A percentile compares a stretch with the other conserved stretches of the same genome.
Evolutionary conservation across 2,797 vertebrate species (phyloP).

Genomic region (Melanotaenia parkinsoni): DNA sequence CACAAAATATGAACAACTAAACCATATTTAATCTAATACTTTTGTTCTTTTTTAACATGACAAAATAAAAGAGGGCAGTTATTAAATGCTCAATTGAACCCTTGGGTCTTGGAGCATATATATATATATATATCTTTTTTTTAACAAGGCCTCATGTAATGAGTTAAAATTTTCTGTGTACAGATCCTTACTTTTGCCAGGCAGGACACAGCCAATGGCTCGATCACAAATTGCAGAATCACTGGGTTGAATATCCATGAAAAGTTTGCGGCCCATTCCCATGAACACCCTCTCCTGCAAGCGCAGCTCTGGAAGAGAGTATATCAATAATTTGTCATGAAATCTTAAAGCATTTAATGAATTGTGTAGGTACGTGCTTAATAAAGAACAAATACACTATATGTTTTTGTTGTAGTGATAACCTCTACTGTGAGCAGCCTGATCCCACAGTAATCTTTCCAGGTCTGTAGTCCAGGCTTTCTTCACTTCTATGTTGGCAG

Average conservation of each 20-base stretch:
- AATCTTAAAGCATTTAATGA: background rate
- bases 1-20: background rate
- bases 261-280: conserved; percentile 85
- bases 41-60: background rate
- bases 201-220: conserved; percentile 70
- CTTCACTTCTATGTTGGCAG: conserved; percentile 80
- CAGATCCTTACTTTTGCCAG: conserved; percentile 76
- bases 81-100: background rate
- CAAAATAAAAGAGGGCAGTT: background rate
- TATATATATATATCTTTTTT: background rate
- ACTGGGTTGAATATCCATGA: conserved; percentile 85
- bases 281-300: conserved; percentile 87
- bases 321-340: background rate
- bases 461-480: conserved; percentile 85
- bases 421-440: conserved; percentile 86
- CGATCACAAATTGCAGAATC: conserved; percentile 85
- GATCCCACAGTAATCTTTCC: conserved; percentile 86
- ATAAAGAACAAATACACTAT: background rate
- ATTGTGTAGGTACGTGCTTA: background rate
- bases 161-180: conserved; percentile 15
- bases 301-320: conserved; percentile 78
- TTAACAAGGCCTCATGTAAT: background rate
- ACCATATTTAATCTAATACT: too few species aligned
- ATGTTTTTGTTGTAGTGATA: background rate
- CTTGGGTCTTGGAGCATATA: background rate